These are phyloP conservation scores for Luscinia megarhynchos DNA, from an alignment of 2,797 vertebrate genomes.

Conservation along the genomic window DNA sequence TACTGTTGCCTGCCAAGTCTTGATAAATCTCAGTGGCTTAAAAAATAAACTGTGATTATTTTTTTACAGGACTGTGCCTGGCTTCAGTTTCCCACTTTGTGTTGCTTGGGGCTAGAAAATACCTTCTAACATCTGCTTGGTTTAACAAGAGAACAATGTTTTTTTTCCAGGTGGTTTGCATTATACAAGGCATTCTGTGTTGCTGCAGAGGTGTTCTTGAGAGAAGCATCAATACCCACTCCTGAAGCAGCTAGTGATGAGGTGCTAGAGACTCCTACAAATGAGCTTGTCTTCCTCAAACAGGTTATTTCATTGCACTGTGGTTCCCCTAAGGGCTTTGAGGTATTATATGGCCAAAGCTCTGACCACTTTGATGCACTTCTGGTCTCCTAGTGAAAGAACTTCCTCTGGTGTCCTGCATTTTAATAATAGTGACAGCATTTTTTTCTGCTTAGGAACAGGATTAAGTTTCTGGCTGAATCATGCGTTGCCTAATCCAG, in stretches of 20 bases:
- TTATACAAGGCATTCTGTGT: background rate
- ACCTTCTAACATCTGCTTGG: background rate
- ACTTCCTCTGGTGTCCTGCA: background rate
- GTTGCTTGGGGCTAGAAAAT: slow-evolving; percentile 8
- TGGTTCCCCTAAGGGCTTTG: background rate
- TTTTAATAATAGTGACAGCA: background rate
- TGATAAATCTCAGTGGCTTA: background rate
- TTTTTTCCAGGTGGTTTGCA: background rate
- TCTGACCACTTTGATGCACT: background rate
- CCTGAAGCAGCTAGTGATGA: background rate
- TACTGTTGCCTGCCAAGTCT: background rate
- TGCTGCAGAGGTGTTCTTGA: background rate
- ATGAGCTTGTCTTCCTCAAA: background rate
- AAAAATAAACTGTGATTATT: slow-evolving; percentile 23
- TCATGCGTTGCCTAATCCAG: background rate
- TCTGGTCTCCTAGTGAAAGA: background rate
- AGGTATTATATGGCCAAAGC: background rate
- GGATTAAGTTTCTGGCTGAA: background rate
- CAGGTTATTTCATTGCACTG: background rate
- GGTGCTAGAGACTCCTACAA: background rate
- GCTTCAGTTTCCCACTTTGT: background rate
- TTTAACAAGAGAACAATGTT: background rate
- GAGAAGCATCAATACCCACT: background rate
- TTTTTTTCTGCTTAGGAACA: background rate
- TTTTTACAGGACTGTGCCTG: background rate